Conservation (phyloP, 2,797 vertebrate species). For the Urocyon cinereoargenteus region DNA sequence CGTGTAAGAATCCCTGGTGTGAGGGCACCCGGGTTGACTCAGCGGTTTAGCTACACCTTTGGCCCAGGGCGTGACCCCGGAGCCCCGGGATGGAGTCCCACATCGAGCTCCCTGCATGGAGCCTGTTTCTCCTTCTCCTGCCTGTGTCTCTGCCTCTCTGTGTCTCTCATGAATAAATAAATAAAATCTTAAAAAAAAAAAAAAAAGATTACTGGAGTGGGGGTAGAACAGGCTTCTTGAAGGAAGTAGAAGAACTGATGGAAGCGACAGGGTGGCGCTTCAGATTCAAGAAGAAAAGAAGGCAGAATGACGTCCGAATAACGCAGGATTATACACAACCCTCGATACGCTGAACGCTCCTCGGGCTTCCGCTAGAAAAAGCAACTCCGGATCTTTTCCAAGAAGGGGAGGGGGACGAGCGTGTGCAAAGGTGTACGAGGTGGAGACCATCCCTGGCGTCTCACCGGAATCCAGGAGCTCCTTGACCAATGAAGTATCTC, state of each 20-base stretch:
- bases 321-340: neutral
- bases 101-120: no score
- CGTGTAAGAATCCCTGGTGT: neutral
- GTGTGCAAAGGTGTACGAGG: no score
- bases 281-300: constrained; percentile 26
- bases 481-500: constrained; percentile 89
- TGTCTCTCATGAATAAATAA: no score
- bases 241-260: neutral
- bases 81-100: no score
- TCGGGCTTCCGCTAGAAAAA: neutral
- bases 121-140: no score
- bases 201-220: neutral
- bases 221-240: neutral
- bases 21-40: no score
- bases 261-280: neutral
- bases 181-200: no score
- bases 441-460: constrained; percentile 61
- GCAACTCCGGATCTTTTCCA: neutral
- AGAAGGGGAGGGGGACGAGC: no score
- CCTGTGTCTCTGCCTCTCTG: no score
- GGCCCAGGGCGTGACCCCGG: no score
- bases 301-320: neutral
- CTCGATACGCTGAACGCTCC: neutral
- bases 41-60: no score
- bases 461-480: constrained; percentile 93